Evolutionary conservation across 2,797 vertebrate species (phyloP).

Genomic region (Trachops cirrhosus): DNA sequence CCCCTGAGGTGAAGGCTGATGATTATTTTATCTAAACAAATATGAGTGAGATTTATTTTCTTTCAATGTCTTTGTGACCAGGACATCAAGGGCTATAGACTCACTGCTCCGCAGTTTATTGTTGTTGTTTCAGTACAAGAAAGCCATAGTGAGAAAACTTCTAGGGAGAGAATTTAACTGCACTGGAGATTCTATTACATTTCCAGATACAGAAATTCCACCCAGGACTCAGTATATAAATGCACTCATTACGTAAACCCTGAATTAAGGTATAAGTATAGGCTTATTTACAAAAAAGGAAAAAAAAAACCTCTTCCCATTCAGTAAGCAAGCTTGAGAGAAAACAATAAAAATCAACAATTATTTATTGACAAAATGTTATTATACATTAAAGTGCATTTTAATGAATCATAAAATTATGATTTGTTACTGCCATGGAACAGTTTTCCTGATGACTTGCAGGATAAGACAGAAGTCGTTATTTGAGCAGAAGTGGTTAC

Average conservation of each 20-base stretch:
- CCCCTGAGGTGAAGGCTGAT: conserved; percentile 20
- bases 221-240: not conserved
- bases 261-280: not conserved
- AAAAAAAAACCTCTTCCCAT: not conserved
- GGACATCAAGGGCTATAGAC: not conserved
- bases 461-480: not conserved
- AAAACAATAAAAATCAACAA: conserved; percentile 4
- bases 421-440: not conserved
- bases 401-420: conserved; percentile 3
- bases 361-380: not conserved
- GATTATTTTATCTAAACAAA: conserved; percentile 51
- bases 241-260: not conserved
- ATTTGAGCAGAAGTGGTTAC: not conserved
- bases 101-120: not conserved
- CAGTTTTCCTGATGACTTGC: not conserved
- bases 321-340: not conserved
- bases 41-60: conserved; percentile 11
- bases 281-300: not conserved
- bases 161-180: not conserved
- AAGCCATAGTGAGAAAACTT: not conserved
- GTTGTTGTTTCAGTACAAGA: not conserved
- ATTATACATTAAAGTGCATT: not conserved
- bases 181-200: not conserved
- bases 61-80: conserved; percentile 35
- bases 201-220: not conserved